Evolutionary conservation across 1,140 invertebrate species (phyloP), one percentile per base, ranked within the genome.

Genomic region (Pararge aegeria): DNA sequence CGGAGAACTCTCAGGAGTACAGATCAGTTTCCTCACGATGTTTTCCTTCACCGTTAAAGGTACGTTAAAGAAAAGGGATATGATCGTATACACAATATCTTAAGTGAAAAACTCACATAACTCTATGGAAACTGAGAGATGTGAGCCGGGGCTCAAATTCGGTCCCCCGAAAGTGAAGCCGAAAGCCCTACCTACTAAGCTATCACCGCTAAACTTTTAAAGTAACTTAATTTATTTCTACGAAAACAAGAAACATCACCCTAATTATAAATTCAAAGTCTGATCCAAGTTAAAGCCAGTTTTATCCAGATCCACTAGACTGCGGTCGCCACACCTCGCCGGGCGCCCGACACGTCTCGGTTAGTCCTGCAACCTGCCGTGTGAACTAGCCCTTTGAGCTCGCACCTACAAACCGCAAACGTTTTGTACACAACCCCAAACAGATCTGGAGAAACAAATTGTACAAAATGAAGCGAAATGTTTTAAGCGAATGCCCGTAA

Each of bases 351-450:
- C 76, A 70, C 67, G 75, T 75, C 68, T 66, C 80, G 76, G 83
- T 79, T 79, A 78, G 78, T 75, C 79, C 78, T 85, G 56, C 68
- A 69, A 65, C 66, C 70, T 68, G 70, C 53, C 66, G 76, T 75
- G 76, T 74, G 76, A 82, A 81, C 72, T 68, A 62, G 74, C 72
- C 76, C 76, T 86, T 86, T 83, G 80, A 83, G 62, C 77, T 83
- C 72, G 64, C 79, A 80, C 77, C 80, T 82, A 74, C 54, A 49
- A 42, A 78, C 83, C 79, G 70, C 80, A 83, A 82, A 82, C 74
- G 66, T 76, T 85, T 76, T 63, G 54, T 62, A 63, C 40, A 63
- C 61, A 62, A 60, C 65, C 46, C 37, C 51, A 48, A 52, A 56
- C 55, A 58, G 48, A 37, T 61, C 48, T 51, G 18, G 20, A 5